These are phyloP conservation scores for Clostera curtula DNA, from an alignment of 2,888 invertebrate genomes.

Conservation along the genomic window DNA sequence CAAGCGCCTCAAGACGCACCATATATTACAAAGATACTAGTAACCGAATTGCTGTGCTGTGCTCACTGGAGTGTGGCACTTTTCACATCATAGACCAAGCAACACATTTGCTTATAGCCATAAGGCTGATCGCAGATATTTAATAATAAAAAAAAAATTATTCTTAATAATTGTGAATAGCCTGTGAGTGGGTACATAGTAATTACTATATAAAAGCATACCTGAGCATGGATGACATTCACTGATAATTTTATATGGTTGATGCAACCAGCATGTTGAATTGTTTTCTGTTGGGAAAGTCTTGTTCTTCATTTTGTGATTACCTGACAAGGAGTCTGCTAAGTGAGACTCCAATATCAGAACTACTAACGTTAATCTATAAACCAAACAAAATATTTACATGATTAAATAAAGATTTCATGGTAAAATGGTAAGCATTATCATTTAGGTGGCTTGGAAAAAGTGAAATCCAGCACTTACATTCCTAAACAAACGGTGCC, in stretches of 20 bases:
- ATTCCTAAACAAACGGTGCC: conserved; percentile 84
- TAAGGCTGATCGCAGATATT: too few species aligned
- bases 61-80: too few species aligned
- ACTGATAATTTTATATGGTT: conserved; percentile 80
- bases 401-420: background rate
- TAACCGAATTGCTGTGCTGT: too few species aligned
- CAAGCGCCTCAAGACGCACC: too few species aligned
- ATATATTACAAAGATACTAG: too few species aligned
- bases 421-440: background rate
- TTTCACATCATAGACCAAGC: too few species aligned
- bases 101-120: too few species aligned
- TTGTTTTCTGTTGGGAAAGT: conserved; percentile 84
- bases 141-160: too few species aligned
- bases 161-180: too few species aligned
- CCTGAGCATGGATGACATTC: conserved; percentile 92
- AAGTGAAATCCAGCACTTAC: conserved; percentile 65
- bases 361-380: conserved; percentile 85
- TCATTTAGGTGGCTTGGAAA: background rate
- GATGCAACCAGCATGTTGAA: conserved; percentile 84
- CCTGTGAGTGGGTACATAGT: too few species aligned
- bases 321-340: conserved; percentile 71
- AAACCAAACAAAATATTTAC: conserved; percentile 31
- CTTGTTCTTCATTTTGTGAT: conserved; percentile 75
- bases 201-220: too few species aligned
- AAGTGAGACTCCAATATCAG: conserved; percentile 86